Conservation (phyloP, 1,140 invertebrate genomes). For the Eriocheir sinensis region DNA sequence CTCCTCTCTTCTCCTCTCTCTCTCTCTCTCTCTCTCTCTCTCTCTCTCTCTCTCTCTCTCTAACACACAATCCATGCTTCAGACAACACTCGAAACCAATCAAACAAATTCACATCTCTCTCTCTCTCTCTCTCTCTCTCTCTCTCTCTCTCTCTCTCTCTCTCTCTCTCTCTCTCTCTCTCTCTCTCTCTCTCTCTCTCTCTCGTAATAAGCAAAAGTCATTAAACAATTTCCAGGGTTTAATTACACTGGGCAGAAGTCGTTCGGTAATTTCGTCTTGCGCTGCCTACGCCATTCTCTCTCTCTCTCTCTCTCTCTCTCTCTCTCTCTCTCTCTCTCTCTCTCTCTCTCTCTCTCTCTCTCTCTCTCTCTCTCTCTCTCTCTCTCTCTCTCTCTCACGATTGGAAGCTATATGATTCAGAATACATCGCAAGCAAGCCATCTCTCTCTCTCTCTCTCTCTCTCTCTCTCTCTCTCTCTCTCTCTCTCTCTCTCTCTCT, state of each 20-base stretch:
- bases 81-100: no score
- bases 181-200: not conserved
- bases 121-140: not conserved
- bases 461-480: no score
- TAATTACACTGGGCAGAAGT: no score
- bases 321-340: slow-evolving; percentile 51
- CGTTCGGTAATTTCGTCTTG: no score
- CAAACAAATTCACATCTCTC: not conserved
- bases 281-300: not conserved
- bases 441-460: not conserved
- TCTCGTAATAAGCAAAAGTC: no score
- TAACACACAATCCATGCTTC: no score
- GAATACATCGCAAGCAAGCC: not conserved
- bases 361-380: slow-evolving; percentile 43
- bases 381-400: not conserved
- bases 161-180: not conserved
- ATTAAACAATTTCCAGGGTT: no score
- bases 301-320: slow-evolving; percentile 51
- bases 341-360: slow-evolving; percentile 52
- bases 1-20: no score
- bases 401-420: not conserved
- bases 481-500: no score
- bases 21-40: no score
- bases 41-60: no score
- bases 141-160: not conserved